These are phyloP conservation scores for Bombyx huttoni DNA, from an alignment of 2,888 invertebrate genomes.

Conservation along the genomic window DNA sequence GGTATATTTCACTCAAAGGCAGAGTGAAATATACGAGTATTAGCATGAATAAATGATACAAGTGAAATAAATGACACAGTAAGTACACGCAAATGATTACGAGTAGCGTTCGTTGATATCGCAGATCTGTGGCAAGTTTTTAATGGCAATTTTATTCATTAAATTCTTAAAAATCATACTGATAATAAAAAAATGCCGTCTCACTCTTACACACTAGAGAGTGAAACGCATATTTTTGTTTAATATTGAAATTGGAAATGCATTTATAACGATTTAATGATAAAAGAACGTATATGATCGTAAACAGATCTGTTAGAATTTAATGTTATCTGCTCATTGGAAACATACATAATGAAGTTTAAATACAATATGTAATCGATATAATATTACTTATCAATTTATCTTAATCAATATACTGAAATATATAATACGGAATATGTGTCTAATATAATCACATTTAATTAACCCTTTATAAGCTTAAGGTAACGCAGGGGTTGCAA, in stretches of 20 bases:
- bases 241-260: not conserved
- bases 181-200: not conserved
- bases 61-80: too few species aligned
- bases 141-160: not conserved
- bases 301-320: not conserved
- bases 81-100: not conserved
- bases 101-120: not conserved
- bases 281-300: not conserved
- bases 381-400: not conserved
- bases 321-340: not conserved
- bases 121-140: not conserved
- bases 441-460: not conserved
- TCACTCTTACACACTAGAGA: not conserved
- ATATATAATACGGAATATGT: not conserved
- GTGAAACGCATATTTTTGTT: not conserved
- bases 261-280: not conserved
- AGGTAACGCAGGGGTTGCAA: not conserved
- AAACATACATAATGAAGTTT: not conserved
- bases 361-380: not conserved
- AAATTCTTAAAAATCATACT: not conserved
- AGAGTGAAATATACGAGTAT: not conserved
- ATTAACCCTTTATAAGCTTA: not conserved
- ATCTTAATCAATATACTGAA: not conserved
- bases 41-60: not conserved
- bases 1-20: not conserved